phyloP scores from a whole-genome alignment of 2,888 invertebrate genomes.

The Campaea margaritaria region DNA sequence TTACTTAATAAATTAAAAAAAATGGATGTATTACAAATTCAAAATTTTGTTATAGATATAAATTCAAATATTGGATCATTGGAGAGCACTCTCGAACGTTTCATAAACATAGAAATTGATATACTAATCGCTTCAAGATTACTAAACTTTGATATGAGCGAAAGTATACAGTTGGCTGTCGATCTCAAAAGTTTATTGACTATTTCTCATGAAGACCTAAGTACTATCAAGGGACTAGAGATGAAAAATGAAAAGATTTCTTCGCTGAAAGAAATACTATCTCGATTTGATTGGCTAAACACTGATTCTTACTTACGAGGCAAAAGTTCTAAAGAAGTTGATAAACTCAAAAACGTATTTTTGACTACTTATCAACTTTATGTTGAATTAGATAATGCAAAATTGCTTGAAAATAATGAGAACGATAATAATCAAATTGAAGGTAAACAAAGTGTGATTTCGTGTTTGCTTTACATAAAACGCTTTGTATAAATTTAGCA shows the following conservation, averaged over 20 bases:
- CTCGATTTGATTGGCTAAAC: conserved; percentile 59
- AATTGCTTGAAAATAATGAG: background rate
- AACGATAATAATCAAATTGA: conserved; percentile 33
- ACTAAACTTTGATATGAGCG: conserved; percentile 47
- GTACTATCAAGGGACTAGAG: conserved; percentile 34
- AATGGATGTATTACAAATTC: conserved; percentile 5
- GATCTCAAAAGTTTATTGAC: conserved; percentile 47
- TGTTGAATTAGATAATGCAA: conserved; percentile 49
- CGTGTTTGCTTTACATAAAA: conserved; percentile 34
- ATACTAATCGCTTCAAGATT: conserved; percentile 40
- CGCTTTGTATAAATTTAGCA: conserved; percentile 49
- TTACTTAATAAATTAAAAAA: conserved; percentile 5
- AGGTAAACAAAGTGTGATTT: conserved; percentile 52
- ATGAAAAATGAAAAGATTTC: conserved; percentile 48
- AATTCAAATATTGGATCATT: conserved; percentile 63
- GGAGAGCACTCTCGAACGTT: conserved; percentile 56
- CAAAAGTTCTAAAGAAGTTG: conserved; percentile 47
- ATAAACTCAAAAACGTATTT: conserved; percentile 52
- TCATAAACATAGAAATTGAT: conserved; percentile 53
- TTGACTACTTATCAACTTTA: conserved; percentile 57
- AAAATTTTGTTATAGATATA: conserved; percentile 60
- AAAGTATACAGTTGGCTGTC: conserved; percentile 50
- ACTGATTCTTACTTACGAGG: conserved; percentile 49
- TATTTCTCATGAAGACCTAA: conserved; percentile 32
- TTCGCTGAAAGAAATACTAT: conserved; percentile 47